Conservation (phyloP, 2,888 invertebrate genomes). For the Drosophila dives region DNA sequence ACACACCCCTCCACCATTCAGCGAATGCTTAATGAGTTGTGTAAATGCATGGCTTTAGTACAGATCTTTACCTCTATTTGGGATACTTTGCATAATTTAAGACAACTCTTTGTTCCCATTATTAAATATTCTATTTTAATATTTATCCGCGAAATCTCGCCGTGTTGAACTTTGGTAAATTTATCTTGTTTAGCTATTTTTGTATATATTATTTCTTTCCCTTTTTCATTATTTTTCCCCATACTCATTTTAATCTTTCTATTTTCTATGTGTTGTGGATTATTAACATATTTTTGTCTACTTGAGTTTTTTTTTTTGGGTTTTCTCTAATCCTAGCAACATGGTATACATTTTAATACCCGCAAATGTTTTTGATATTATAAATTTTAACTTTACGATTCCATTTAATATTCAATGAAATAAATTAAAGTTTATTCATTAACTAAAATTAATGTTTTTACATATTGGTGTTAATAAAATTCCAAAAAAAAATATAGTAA, state of each 20-base stretch:
- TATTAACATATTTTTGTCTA: neutral
- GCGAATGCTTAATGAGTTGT: slow-evolving; percentile 27
- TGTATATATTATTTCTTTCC: neutral
- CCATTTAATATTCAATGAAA: neutral
- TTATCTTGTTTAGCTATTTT: neutral
- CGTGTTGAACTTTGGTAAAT: neutral
- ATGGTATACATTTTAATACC: neutral
- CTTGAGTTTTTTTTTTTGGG: neutral
- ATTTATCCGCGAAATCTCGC: neutral
- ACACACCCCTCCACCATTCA: neutral
- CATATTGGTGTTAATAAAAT: neutral
- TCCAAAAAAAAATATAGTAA: neutral
- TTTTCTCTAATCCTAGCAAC: neutral
- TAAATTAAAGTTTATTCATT: neutral
- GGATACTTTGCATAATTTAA: neutral
- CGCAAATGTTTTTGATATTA: neutral
- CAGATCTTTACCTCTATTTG: neutral
- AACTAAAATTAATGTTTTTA: neutral
- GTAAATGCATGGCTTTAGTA: neutral
- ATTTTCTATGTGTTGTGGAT: neutral
- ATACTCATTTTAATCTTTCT: neutral
- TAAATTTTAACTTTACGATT: accelerated
- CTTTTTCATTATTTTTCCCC: neutral
- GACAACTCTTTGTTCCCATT: neutral
- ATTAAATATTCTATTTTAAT: neutral